Evolutionary conservation across 2,888 invertebrate species (phyloP), one percentile per base, ranked within the genome.

Genomic region (Mystacides longicornis): DNA sequence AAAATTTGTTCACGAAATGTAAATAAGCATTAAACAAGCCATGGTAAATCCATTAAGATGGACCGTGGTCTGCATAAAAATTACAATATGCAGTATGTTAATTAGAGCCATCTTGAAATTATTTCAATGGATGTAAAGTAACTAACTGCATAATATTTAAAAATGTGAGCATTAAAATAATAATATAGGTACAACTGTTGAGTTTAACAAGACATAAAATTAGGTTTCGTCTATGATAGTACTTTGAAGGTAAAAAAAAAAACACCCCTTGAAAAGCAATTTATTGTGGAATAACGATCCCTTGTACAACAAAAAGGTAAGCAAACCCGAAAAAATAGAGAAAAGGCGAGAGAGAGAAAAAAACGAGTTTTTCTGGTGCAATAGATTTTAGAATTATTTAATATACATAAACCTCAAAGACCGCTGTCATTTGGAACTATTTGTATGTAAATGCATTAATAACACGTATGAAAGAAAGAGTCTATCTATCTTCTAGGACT

Each of bases 161-260:
- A 37, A 16, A 46, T 7, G 14, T 37, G 14, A 37, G 37, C 37
- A 37, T 37, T 37, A 23, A 50, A 54, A 57, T 47, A 51, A 42
- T 48, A 51, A 23, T 54, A 51, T 57, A 51, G 46, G 50, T 49
- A 47, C 43, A 37, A 57, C 33, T 51, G 43, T 2, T 23, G 33
- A 45, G 56, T 53, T 60, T 60, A 60, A 60, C 55, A 60, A 58
- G 60, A 60, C 52, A 60, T 60, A 60, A 58, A 60, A 60, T 60
- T 60, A 60, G 58, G 49, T 54, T 56, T 46, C 54, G 47, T 51
- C 50, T 37, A 54, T 52, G 48, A 54, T 43, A 42, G 53, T n/a
- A n/a, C 37, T 16, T 7, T 37, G 14, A 7, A 5, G 11, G 27
- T 27, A 27, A 5, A 27, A 4, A 37, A 14, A 37, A 37, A 16